Evolutionary conservation across 2,113 vertebrate genomes (phyloP).

Genomic region (Psettodes erumei): DNA sequence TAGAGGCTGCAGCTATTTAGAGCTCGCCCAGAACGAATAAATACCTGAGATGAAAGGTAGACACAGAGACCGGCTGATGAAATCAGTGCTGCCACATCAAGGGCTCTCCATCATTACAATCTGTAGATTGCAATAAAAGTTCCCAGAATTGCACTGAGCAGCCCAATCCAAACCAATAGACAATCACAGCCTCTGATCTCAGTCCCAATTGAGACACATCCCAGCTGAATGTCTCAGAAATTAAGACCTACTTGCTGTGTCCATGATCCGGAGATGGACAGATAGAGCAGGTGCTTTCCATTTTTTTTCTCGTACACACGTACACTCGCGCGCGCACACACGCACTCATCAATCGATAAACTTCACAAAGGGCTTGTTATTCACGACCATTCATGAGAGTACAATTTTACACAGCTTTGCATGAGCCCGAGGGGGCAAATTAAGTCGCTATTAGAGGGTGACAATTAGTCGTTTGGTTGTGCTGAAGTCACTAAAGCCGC

Average conservation of each 20-base stretch:
- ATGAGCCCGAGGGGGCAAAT: slow-evolving; percentile 8
- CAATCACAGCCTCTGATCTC: slow-evolving; percentile 77
- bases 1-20: slow-evolving; percentile 76
- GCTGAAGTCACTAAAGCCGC: slow-evolving; percentile 35
- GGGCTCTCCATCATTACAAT: slow-evolving; percentile 81
- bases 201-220: slow-evolving; percentile 75
- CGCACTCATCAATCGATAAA: slow-evolving; percentile 39
- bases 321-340: background rate
- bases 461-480: slow-evolving; percentile 53
- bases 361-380: slow-evolving; percentile 36
- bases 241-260: slow-evolving; percentile 65
- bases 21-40: slow-evolving; percentile 76
- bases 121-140: slow-evolving; percentile 78
- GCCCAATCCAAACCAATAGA: slow-evolving; percentile 72
- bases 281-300: slow-evolving; percentile 54
- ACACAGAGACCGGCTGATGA: slow-evolving; percentile 76
- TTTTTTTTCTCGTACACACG: background rate
- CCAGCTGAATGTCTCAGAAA: slow-evolving; percentile 68
- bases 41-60: slow-evolving; percentile 82
- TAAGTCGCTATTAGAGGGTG: slow-evolving; percentile 42
- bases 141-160: slow-evolving; percentile 70
- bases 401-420: slow-evolving; percentile 50
- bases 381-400: slow-evolving; percentile 25
- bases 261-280: slow-evolving; percentile 64
- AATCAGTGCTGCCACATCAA: slow-evolving; percentile 72